Percentiles rank a stretch among this genome's conserved stretches.
Evolutionary conservation across 1,140 invertebrate species (phyloP).

Genomic region (Meteorus sp.): DNA sequence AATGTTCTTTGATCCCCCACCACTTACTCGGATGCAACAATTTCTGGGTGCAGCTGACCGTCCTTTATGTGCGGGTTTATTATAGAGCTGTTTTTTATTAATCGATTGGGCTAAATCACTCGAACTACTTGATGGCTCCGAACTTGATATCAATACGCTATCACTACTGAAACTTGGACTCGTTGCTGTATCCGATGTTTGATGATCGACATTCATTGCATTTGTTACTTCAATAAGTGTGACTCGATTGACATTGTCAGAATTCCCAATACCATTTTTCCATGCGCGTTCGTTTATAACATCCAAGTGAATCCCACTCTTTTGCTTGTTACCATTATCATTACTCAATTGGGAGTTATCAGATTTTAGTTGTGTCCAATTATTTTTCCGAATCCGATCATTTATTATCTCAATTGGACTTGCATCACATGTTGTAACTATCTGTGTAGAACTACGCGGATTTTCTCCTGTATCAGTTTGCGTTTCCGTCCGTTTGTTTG

Average conservation of each 20-base stretch:
- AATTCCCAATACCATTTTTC: slow-evolving; percentile 34
- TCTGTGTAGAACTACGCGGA: slow-evolving; percentile 4
- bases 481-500: neutral
- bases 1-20: slow-evolving; percentile 73
- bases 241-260: slow-evolving; percentile 29
- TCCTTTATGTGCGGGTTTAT: slow-evolving; percentile 38
- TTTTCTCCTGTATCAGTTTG: slow-evolving; percentile 25
- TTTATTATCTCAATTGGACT: slow-evolving; percentile 50
- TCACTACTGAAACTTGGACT: slow-evolving; percentile 54
- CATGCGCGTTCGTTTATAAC: slow-evolving; percentile 53
- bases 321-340: slow-evolving; percentile 18
- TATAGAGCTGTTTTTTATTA: slow-evolving; percentile 26
- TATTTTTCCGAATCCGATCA: slow-evolving; percentile 52
- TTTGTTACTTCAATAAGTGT: slow-evolving; percentile 51
- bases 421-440: neutral
- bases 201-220: slow-evolving; percentile 33
- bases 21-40: slow-evolving; percentile 72
- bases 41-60: slow-evolving; percentile 65
- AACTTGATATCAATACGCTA: slow-evolving; percentile 51
- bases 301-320: slow-evolving; percentile 38
- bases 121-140: slow-evolving; percentile 53
- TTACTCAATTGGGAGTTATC: neutral
- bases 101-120: slow-evolving; percentile 42
- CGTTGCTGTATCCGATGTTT: slow-evolving; percentile 38
- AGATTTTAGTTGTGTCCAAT: slow-evolving; percentile 39